These are phyloP conservation scores for Globia sparganii DNA, from an alignment of 2,888 invertebrate species.

Conservation along the genomic window DNA sequence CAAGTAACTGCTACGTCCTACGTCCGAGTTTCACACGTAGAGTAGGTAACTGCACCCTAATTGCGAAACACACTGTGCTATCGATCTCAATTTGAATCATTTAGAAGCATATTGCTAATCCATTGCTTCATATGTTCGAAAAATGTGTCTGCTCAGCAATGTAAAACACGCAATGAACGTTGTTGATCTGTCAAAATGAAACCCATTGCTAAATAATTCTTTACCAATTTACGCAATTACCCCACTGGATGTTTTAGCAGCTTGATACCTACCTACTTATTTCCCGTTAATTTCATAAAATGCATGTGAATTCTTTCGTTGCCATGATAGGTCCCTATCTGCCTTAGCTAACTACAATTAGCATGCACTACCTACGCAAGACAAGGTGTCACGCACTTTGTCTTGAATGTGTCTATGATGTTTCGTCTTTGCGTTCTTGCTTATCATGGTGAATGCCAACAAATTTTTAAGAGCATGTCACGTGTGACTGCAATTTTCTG, in stretches of 20 bases:
- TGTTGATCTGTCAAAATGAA: too few species aligned
- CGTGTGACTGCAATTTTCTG: neutral
- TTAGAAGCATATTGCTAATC: too few species aligned
- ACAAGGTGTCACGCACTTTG: neutral
- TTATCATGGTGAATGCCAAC: conserved; percentile 3
- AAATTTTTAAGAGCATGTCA: neutral
- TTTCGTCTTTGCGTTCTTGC: neutral
- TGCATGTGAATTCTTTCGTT: neutral
- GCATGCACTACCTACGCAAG: neutral
- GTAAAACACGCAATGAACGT: too few species aligned
- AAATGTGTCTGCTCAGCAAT: too few species aligned
- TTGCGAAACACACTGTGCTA: too few species aligned
- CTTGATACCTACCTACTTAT: neutral
- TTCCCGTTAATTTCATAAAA: neutral
- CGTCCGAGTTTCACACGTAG: conserved; percentile 8
- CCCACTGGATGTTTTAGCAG: neutral
- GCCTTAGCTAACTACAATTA: neutral
- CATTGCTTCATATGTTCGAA: too few species aligned
- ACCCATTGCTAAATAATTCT: too few species aligned
- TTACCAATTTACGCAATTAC: too few species aligned
- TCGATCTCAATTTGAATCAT: too few species aligned
- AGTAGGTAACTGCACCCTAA: too few species aligned
- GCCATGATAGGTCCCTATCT: neutral
- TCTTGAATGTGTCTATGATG: neutral
- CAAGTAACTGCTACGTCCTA: conserved; percentile 22